Percentiles rank a stretch among this genome's conserved stretches.
Evolutionary conservation across 2,797 vertebrate genomes (phyloP).

Genomic region (Cichlasoma orientale): DNA sequence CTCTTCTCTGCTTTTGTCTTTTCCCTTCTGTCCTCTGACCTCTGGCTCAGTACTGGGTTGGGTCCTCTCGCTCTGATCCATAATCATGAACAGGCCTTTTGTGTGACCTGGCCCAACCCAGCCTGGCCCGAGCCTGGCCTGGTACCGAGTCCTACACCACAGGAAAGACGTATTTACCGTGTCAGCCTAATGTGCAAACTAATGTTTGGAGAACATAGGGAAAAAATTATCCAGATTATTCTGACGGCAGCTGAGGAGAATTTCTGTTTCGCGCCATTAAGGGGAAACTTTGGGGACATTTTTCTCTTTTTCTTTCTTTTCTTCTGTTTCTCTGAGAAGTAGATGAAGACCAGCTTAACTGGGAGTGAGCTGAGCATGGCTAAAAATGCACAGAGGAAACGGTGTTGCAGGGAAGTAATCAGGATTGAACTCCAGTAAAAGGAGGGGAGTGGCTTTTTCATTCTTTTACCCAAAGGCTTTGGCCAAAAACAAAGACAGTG

Average conservation of each 20-base stretch:
- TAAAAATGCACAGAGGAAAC: constrained; percentile 64
- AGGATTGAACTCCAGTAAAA: constrained; percentile 50
- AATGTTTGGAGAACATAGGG: constrained; percentile 90
- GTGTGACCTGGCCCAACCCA: constrained; percentile 46
- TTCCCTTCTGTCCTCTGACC: constrained; percentile 59
- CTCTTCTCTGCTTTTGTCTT: constrained; percentile 17
- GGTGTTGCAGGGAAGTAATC: constrained; percentile 61
- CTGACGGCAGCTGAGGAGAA: constrained; percentile 87
- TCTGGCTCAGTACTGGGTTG: constrained; percentile 60
- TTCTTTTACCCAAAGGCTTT: constrained; percentile 39
- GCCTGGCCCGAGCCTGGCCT: constrained; percentile 37
- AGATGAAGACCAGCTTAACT: constrained; percentile 64
- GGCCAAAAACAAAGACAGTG: constrained; percentile 57
- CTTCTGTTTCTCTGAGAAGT: constrained; percentile 40
- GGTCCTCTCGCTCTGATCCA: constrained; percentile 87
- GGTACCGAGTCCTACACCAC: constrained; percentile 71
- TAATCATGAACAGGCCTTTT: constrained; percentile 89
- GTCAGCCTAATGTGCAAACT: constrained; percentile 90
- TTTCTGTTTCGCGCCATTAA: constrained; percentile 84
- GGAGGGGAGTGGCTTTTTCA: constrained; percentile 41
- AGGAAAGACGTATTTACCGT: constrained; percentile 89
- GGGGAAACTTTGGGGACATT: constrained; percentile 71
- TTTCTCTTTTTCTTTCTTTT: constrained; percentile 29
- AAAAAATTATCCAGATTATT: constrained; percentile 90
- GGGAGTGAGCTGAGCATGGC: constrained; percentile 51